These are phyloP conservation scores for Rhogogaster chlorosoma DNA, from an alignment of 2,888 invertebrate species.

Conservation along the genomic window DNA sequence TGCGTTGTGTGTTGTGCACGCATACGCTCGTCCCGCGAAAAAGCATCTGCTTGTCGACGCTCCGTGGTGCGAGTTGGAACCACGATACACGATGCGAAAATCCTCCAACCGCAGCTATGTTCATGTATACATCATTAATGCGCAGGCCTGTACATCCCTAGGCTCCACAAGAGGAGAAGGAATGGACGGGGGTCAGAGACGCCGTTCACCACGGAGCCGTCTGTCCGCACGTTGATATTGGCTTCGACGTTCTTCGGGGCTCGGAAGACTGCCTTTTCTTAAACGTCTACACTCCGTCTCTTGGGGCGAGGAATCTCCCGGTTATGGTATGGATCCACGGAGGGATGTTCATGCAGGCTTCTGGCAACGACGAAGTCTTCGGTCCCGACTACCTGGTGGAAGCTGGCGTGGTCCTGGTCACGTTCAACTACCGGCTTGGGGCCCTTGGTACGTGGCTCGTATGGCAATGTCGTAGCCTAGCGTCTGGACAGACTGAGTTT, in stretches of 20 bases:
- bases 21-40: no score
- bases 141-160: no score
- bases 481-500: neutral
- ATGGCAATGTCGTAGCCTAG: no score
- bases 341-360: slow-evolving; percentile 72
- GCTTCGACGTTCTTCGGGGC: slow-evolving; percentile 64
- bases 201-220: slow-evolving; percentile 74
- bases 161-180: slow-evolving; percentile 74
- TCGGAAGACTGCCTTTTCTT: slow-evolving; percentile 77
- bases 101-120: no score
- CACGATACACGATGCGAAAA: no score
- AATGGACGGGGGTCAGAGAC: slow-evolving; percentile 75
- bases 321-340: slow-evolving; percentile 80
- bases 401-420: slow-evolving; percentile 75
- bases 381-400: slow-evolving; percentile 76
- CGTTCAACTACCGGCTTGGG: slow-evolving; percentile 72
- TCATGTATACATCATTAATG: no score
- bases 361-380: slow-evolving; percentile 69
- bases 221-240: slow-evolving; percentile 73
- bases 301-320: slow-evolving; percentile 73
- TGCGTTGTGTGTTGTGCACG: no score
- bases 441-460: slow-evolving; percentile 73
- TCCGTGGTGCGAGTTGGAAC: no score
- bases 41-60: no score
- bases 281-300: slow-evolving; percentile 76